Evolutionary conservation across 2,113 vertebrate genomes (phyloP).

Genomic region (Meleagris gallopavo): DNA sequence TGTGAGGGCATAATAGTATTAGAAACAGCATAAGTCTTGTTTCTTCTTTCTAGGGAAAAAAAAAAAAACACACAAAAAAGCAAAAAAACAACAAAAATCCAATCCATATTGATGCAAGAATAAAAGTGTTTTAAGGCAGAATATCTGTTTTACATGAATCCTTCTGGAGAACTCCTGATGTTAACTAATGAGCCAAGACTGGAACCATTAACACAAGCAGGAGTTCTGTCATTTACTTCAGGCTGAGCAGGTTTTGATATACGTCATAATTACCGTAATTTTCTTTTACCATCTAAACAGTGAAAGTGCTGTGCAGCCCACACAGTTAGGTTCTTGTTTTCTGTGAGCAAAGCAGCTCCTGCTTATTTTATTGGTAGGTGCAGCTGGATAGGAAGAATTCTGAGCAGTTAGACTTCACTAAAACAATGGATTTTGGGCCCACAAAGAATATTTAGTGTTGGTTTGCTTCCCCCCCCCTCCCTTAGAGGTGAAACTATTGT

Average conservation of each 20-base stretch:
- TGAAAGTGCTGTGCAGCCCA: constrained; percentile 13
- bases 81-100: neutral
- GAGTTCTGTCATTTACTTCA: constrained; percentile 30
- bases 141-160: neutral
- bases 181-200: neutral
- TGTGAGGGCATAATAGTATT: neutral
- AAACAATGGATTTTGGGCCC: neutral
- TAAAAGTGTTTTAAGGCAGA: neutral
- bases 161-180: neutral
- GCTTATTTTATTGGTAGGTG: neutral
- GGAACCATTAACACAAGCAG: neutral
- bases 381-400: neutral
- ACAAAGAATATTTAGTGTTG: neutral
- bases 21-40: neutral
- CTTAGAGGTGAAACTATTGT: neutral
- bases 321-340: neutral
- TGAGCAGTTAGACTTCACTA: neutral
- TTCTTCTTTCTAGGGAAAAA: constrained; percentile 4
- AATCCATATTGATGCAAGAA: neutral
- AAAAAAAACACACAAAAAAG: too few relatives aligned
- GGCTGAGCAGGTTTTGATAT: constrained; percentile 37
- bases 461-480: fast-evolving
- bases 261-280: constrained; percentile 15
- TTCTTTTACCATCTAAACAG: constrained; percentile 34
- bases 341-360: neutral